Evolutionary conservation across 2,113 vertebrate species (phyloP), one percentile per base, ranked within the genome.

Genomic region (Rhea pennata): DNA sequence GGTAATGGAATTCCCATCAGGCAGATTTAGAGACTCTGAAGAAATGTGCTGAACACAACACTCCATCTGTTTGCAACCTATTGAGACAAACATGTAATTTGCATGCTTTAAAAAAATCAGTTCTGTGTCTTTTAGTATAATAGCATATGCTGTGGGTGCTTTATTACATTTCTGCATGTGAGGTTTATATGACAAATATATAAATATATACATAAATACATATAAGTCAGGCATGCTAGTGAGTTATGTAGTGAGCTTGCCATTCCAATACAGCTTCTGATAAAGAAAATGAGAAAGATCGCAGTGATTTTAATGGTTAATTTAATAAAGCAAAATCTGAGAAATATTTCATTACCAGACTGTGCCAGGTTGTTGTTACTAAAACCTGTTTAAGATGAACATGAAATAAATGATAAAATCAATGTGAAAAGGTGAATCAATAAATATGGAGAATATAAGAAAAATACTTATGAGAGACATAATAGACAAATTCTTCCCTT

Each of bases 1-100:
- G 94, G 96, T 97, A 97, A 93, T 96, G 92, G 97, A 97, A 98
- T 97, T 97, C 98, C 97, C 97, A 97, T 88, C 64, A 95, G 98
- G 77, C 91, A 97, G 64, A 94, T 97, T 97, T 90, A 95, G 93
- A 96, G 95, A 95, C 90, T 98, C 95, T 92, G 84, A 93, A 97
- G 96, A 95, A 96, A 97, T 95, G 93, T 96, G 91, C 94, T 95
- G 96, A 92, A 95, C 77, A 87, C 94, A 92, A 74, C 8, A 5
- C 89, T 96, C 98, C 97, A 97, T 97, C 97, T 98, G 97, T 96
- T 95, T 93, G 85, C 83, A 70, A 73, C 85, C 89, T 93, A 77
- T 48, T 56, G 94, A 96, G 96, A 96, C 84, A 91, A 97, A 92
- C 78, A 69, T 70, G 29, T 12, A 81, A 86, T 86, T 76, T 73